A percentile compares a stretch with the other conserved stretches of the same genome.
These are phyloP conservation scores for Periophthalmus magnuspinnatus DNA, from an alignment of 2,797 vertebrate genomes.

Conservation along the genomic window DNA sequence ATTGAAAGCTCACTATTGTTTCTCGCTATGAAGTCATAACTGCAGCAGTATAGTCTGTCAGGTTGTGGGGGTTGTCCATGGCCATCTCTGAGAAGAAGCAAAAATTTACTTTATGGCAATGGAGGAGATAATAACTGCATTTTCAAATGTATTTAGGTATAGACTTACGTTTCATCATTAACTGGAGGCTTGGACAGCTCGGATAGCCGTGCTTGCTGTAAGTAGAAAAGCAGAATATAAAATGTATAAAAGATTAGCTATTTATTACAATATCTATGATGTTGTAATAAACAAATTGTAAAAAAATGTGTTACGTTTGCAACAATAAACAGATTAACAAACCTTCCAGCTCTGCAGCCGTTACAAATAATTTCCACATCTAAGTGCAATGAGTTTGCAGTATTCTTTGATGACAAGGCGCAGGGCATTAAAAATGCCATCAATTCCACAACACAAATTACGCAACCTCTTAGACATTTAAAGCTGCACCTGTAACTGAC, in stretches of 20 bases:
- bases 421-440: no score
- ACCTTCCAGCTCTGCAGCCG: no score
- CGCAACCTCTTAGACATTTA: no score
- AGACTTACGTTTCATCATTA: conserved; percentile 56
- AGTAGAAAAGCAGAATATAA: background rate
- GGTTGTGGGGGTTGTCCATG: conserved; percentile 26
- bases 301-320: no score
- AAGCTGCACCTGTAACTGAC: no score
- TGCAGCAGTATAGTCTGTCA: conserved; percentile 74
- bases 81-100: conserved; percentile 53
- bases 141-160: background rate
- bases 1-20: conserved; percentile 89
- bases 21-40: conserved; percentile 87
- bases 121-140: background rate
- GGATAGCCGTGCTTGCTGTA: conserved; percentile 24
- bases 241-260: background rate
- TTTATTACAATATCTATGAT: background rate
- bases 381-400: no score
- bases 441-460: no score
- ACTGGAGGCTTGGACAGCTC: conserved; percentile 10
- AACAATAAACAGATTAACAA: no score
- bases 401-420: no score
- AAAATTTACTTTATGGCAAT: conserved; percentile 3
- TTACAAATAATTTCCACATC: no score
- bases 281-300: background rate